Evolutionary conservation across 1,140 invertebrate species (phyloP), one percentile per base, ranked within the genome.

Genomic region (Lysiphlebus fabarum): DNA sequence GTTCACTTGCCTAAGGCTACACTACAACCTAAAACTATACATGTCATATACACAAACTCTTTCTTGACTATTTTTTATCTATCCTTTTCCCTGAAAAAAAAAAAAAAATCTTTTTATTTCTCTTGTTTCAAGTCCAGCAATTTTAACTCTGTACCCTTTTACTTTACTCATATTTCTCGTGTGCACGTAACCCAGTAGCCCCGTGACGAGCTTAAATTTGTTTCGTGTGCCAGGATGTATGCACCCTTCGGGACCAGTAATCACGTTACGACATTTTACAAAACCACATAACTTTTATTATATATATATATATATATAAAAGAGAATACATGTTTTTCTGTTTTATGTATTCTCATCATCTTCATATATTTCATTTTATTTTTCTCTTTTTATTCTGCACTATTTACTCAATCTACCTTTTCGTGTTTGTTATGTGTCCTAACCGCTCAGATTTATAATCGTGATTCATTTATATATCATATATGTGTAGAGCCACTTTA

Each of bases 181-280:
- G 17, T 26, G 17, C 17, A 26, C 17, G 17, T 26, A 26, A 26
- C 17, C 17, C 17, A 51, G 36, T 51, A 51, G 49, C 49, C 49
- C 49, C 34, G 49, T 55, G 53, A 60, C 58, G 43, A 36, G 51
- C 34, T 49, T 55, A 60, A 55, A 60, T 60, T 60, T 60, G 58
- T 55, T 60, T 60, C 53, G 53, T 50, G 37, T 34, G 43, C 10
- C 6, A 41, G 36, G 33, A 53, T 55, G 49, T 55, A 55, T 55
- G 53, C 53, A 60, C 43, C 58, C 58, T 60, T 60, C 58, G 58
- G 53, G 53, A 60, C 44, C 58, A 60, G 58, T 55, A 40, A 55
- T 53, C 53, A 37, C 51, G 45, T 60, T 60, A 60, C 58, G 51
- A 53, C 56, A 53, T 53, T 42, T 34, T 8, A 26, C 54, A 34